Conservation (phyloP, 2,113 vertebrate species). For the Gymnobelideus leadbeateri region DNA sequence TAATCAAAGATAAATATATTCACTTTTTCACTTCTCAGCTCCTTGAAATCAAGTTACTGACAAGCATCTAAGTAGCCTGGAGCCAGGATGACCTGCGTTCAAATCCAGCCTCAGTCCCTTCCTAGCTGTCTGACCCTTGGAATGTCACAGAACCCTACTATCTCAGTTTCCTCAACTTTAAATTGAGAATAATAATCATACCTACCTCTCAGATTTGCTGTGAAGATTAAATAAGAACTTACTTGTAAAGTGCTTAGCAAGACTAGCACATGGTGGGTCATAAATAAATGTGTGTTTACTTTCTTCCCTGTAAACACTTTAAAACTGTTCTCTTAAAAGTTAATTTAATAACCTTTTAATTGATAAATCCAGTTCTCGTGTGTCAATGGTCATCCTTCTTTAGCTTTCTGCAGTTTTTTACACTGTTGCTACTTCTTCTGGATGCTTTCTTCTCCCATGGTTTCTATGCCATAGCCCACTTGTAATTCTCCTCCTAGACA, state of each 20-base stretch:
- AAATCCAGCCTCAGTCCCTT: background rate
- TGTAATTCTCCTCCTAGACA: too few species aligned
- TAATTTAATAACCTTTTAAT: background rate
- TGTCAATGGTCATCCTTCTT: background rate
- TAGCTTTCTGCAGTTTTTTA: background rate
- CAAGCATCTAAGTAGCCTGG: background rate
- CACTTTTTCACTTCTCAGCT: background rate
- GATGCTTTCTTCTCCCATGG: background rate
- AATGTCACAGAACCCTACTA: background rate
- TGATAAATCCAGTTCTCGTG: background rate
- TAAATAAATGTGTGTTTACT: background rate
- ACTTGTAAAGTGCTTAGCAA: background rate
- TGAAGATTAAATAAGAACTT: background rate
- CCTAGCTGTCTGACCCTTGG: too few species aligned
- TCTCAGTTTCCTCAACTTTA: background rate
- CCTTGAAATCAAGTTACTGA: background rate
- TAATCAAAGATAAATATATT: background rate
- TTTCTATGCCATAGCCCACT: background rate
- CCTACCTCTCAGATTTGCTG: background rate
- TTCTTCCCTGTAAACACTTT: background rate
- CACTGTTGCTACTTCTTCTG: background rate
- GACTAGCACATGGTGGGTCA: background rate
- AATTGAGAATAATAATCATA: background rate
- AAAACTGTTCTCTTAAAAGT: background rate
- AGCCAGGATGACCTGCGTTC: background rate